phyloP scores from a whole-genome alignment of 1,140 invertebrate species.

The Pinna nobilis region DNA sequence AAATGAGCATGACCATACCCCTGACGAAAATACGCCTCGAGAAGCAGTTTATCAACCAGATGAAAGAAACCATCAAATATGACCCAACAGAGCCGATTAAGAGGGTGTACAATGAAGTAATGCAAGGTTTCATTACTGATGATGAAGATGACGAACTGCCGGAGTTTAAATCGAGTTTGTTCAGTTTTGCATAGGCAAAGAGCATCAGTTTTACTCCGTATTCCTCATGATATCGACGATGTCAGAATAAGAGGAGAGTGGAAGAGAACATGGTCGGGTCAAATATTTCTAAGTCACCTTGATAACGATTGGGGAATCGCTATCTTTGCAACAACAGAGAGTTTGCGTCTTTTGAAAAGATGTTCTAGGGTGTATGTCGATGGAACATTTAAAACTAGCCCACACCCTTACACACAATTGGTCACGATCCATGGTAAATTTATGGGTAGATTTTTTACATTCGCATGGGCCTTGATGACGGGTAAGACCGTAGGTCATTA shows the following conservation, averaged over 20 bases:
- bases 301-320: conserved; percentile 34
- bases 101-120: conserved; percentile 4
- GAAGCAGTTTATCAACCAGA: too few relatives aligned
- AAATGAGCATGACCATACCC: too few relatives aligned
- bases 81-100: conserved; percentile 12
- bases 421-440: conserved; percentile 22
- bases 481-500: conserved; percentile 24
- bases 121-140: background rate
- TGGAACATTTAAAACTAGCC: conserved; percentile 22
- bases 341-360: background rate
- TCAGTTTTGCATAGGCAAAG: background rate
- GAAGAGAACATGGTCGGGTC: conserved; percentile 5
- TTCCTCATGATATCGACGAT: conserved; percentile 1
- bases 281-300: conserved; percentile 18
- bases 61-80: background rate
- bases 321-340: conserved; percentile 7
- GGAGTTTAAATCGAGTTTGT: conserved; percentile 8
- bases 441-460: conserved; percentile 2
- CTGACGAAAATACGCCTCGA: too few relatives aligned
- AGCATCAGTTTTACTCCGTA: background rate
- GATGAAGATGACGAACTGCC: background rate
- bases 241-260: conserved; percentile 13
- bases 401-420: conserved; percentile 17
- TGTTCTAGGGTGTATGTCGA: conserved; percentile 18
- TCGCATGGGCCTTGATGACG: conserved; percentile 14